Percentiles rank a stretch among this genome's conserved stretches.
Evolutionary conservation across 92 coral and sea anemone species (phyloP).

Genomic region (Porites cylindrica): DNA sequence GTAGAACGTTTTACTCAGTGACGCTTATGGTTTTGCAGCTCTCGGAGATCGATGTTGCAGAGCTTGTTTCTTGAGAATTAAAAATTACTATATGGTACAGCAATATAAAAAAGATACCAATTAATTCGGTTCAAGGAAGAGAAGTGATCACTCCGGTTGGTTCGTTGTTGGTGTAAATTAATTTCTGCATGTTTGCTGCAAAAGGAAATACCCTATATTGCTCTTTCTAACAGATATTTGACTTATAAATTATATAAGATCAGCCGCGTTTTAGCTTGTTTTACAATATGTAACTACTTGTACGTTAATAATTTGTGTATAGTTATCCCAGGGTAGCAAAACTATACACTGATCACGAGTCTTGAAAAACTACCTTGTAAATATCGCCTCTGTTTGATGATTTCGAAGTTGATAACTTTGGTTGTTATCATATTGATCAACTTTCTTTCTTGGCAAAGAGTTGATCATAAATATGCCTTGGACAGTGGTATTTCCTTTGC

Average conservation of each 20-base stretch:
- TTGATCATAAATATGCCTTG: background rate
- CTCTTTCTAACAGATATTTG: background rate
- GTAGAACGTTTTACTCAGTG: too few species aligned
- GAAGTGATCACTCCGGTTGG: background rate
- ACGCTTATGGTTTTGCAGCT: background rate
- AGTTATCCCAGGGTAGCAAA: background rate
- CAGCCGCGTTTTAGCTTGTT: background rate
- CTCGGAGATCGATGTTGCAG: too few species aligned
- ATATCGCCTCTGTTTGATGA: too few species aligned
- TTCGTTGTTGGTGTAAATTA: background rate
- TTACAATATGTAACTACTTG: too few species aligned
- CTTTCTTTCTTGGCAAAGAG: constrained; percentile 18
- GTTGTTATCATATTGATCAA: background rate
- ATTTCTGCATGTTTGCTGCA: constrained; percentile 3
- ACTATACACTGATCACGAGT: background rate
- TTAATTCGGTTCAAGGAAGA: background rate
- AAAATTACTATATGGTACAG: background rate
- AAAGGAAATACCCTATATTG: constrained; percentile 7
- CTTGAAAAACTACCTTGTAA: background rate
- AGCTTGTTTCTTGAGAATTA: background rate
- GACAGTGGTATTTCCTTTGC: too few species aligned
- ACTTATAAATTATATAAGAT: background rate
- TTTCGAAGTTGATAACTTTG: background rate
- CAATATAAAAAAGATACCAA: background rate
- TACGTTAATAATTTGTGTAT: background rate